phyloP scores from a whole-genome alignment of 2,888 invertebrate genomes.

The Leptopilina drosophilae region DNA sequence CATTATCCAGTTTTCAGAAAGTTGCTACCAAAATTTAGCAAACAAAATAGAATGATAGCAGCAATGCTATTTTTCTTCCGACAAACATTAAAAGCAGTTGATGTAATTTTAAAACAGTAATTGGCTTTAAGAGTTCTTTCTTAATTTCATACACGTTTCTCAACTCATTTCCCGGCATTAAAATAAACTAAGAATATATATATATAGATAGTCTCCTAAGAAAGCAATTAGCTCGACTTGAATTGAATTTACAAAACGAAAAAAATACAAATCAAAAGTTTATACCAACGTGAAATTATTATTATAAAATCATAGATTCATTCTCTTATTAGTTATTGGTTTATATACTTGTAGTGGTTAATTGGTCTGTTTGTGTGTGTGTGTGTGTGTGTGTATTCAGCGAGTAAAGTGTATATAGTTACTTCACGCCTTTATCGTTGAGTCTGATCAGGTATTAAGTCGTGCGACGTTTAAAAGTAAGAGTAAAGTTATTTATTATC shows the following conservation, averaged over 20 bases:
- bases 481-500: constrained; percentile 40
- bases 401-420: constrained; percentile 11
- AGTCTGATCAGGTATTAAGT: constrained; percentile 35
- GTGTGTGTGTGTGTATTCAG: background rate
- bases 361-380: constrained; percentile 3
- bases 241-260: background rate
- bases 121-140: constrained; percentile 8
- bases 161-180: constrained; percentile 9
- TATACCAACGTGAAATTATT: background rate
- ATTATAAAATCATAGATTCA: constrained; percentile 1
- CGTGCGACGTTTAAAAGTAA: constrained; percentile 38
- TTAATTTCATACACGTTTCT: constrained; percentile 9
- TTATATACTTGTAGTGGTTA: background rate
- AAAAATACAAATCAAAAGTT: constrained; percentile 1
- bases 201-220: background rate
- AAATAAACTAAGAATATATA: background rate
- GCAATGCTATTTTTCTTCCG: background rate
- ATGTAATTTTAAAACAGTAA: constrained; percentile 6
- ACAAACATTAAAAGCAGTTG: background rate
- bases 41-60: too few species aligned
- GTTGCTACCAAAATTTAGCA: too few species aligned
- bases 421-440: constrained; percentile 23
- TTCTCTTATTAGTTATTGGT: constrained; percentile 5
- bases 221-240: constrained; percentile 7
- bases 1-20: too few species aligned